Evolutionary conservation across 2,113 vertebrate genomes (phyloP), one percentile per base, ranked within the genome.

Genomic region (Psilopsiagon aymara): DNA sequence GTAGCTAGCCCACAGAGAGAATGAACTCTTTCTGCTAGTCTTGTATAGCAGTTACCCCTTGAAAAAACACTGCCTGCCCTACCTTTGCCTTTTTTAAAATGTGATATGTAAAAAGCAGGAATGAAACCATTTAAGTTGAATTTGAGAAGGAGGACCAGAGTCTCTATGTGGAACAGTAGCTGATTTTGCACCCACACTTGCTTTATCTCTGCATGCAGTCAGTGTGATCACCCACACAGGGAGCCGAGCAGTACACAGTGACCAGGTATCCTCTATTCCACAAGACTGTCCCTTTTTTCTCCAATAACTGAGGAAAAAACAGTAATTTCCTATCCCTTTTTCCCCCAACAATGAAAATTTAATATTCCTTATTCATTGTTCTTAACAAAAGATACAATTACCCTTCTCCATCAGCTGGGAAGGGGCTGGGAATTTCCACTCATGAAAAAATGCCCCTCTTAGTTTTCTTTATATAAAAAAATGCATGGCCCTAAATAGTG

Each of bases 221-320:
- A 0, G 24, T 0, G 0, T 2, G 2, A 44, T 66, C 78, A 10
- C 47, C 46, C 47, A 3, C 70, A 11, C 14, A 0, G 1, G 31
- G 69, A 84, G 43, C 35, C 2, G 2, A 39, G 43, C 82, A 49
- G 59, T 12, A 1, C 55, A 5, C 7, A 0, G 69, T 41, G 77
- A 41, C 74, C 90, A 51, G 13, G 13, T 43, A 1, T 44, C 39
- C 62, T 39, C 0, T 7, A 9, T 63, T 76, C 46, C 87, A 79
- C 20, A 39, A 51, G 39, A 55, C 5, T 63, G 66, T 24, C 47
- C 66, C 62, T 92, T 86, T 76, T 64, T 44, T 33, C 27, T 53
- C 13, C 52, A 57, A 3, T 29, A 18, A 29, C 10, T 64, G 6
- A 16, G 20, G 23, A 66, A 43, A 77, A 78, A 57, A 21, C 13